Conservation (phyloP, 2,888 invertebrate species). For the Trisateles emortualis region DNA sequence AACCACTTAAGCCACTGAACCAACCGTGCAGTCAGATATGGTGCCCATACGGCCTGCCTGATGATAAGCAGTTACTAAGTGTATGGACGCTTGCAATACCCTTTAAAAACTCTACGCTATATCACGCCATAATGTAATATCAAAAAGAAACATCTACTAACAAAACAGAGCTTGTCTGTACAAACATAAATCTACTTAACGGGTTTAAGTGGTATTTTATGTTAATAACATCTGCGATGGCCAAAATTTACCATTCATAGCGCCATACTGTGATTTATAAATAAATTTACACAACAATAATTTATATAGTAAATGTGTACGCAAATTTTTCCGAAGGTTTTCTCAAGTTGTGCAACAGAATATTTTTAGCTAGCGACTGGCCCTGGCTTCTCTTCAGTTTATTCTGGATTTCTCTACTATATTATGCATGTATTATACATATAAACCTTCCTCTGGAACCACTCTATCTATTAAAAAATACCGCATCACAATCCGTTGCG, state of each 20-base stretch:
- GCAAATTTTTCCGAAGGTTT: conserved; percentile 22
- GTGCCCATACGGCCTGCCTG: too few relatives aligned
- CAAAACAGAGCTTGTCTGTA: conserved; percentile 40
- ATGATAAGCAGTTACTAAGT: too few relatives aligned
- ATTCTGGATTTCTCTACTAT: too few relatives aligned
- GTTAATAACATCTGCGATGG: conserved; percentile 49
- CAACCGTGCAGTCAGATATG: too few relatives aligned
- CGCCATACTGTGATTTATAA: conserved; percentile 51
- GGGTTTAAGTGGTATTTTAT: conserved; percentile 56
- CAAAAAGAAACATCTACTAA: conserved; percentile 31
- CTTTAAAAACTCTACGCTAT: background rate
- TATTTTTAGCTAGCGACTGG: background rate
- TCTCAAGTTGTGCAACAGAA: conserved; percentile 1
- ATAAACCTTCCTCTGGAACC: too few relatives aligned
- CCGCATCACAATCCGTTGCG: too few relatives aligned
- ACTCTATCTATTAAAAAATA: too few relatives aligned
- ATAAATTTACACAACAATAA: conserved; percentile 31
- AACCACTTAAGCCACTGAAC: too few relatives aligned
- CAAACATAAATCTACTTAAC: conserved; percentile 53
- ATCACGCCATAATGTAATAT: conserved; percentile 32
- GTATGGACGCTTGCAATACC: too few relatives aligned
- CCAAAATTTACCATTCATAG: conserved; percentile 55
- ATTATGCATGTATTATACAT: too few relatives aligned
- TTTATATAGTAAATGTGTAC: conserved; percentile 24
- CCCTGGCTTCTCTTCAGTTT: too few relatives aligned